Evolutionary conservation across 2,797 vertebrate genomes (phyloP).

Genomic region (Chaetophractus vellerosus): DNA sequence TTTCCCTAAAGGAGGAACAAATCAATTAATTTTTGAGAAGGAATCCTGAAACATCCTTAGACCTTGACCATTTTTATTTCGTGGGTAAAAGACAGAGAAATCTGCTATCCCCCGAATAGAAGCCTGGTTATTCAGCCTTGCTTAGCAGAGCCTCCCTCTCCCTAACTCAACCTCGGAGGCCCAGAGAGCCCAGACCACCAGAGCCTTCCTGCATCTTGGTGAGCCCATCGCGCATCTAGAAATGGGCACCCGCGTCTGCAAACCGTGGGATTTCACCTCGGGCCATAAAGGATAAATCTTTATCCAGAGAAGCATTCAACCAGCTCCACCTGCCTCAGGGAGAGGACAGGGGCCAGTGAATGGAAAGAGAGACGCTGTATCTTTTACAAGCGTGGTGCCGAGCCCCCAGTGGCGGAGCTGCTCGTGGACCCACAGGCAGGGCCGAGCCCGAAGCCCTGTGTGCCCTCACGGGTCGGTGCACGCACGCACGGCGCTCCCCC

Average conservation of each 20-base stretch:
- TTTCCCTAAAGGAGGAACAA: not conserved
- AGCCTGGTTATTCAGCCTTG: not conserved
- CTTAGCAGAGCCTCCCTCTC: not conserved
- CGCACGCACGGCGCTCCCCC: too few species aligned
- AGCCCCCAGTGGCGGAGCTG: not conserved
- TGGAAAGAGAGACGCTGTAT: not conserved
- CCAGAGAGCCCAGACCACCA: not conserved
- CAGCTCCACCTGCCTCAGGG: not conserved
- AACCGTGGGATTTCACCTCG: not conserved
- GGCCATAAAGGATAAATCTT: not conserved
- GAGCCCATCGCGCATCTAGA: not conserved
- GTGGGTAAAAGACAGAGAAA: not conserved
- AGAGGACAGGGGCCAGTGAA: not conserved
- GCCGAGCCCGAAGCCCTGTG: not conserved
- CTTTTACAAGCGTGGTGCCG: not conserved
- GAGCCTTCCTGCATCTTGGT: not conserved
- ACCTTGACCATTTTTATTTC: not conserved
- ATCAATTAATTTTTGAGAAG: not conserved
- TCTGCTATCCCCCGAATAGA: not conserved
- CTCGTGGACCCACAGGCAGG: not conserved
- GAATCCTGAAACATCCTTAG: not conserved
- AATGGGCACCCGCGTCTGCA: not conserved
- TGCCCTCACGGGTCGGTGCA: not conserved
- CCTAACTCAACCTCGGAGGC: not conserved
- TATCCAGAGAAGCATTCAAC: not conserved